Evolutionary conservation across 2,888 invertebrate genomes (phyloP), one percentile per base, ranked within the genome.

Genomic region (Gasteruption jaculator): DNA sequence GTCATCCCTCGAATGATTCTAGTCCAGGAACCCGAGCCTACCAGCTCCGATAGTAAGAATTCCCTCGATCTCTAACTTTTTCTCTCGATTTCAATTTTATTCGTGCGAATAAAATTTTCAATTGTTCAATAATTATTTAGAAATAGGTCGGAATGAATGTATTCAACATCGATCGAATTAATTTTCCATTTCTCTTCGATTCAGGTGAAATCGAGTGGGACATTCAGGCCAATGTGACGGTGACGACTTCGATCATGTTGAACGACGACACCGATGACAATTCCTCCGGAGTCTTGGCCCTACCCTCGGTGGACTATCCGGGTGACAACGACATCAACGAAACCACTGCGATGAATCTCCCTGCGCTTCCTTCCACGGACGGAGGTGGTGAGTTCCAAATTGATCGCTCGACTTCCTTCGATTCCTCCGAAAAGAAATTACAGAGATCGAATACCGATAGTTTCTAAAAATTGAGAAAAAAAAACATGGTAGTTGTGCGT

Each of bases 181-280:
- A 15, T 16, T 14, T 18, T 14, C 34, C 12, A 19, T 29, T 35
- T 25, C 43, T 46, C n/a, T n/a, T n/a, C n/a, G n/a, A n/a, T 42
- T 1, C 61, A 81, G 81, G 80, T 60, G 86, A 85, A 59, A 76
- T 83, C 10, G 88, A 88, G 54, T 88, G 86, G 79, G 87, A 87
- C 60, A 78, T 75, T 26, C 84, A 82, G 34, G 71, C 71, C 8
- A 76, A 76, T 51, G 71, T 75, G 65, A 65, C 72, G 1, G 64
- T 69, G 16, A 53, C 43, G 46, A 53, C 57, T 19, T 58, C 61
- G 24, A 45, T 67, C 25, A 67, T 68, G 68, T 42, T 71, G n/a
- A 63, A 63, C 41, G 66, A 66, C 22, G 60, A 59, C 15, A 48
- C 52, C n/a, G 60, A 61, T 10, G 61, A 61, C 36, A 46, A 46